Percentiles rank a stretch among this genome's conserved stretches.
These are phyloP conservation scores for Bombyx mandarina DNA, from an alignment of 1,140 invertebrate genomes.

Conservation along the genomic window DNA sequence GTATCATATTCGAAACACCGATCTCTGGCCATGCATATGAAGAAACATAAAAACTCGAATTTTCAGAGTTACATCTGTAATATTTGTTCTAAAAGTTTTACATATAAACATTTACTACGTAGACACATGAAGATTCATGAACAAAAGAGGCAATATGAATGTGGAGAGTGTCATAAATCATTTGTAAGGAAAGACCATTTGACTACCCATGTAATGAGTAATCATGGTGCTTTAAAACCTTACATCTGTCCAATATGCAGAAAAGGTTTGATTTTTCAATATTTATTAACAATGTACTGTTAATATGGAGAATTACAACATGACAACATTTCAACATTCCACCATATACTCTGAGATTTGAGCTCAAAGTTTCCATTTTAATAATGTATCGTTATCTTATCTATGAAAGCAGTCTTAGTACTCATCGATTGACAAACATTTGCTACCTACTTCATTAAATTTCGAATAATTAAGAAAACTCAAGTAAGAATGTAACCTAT, in stretches of 20 bases:
- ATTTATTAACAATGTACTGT: constrained; percentile 3
- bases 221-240: constrained; percentile 72
- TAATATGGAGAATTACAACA: too few species aligned
- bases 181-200: constrained; percentile 73
- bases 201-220: constrained; percentile 67
- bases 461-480: too few species aligned
- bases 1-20: constrained; percentile 35
- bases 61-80: constrained; percentile 31
- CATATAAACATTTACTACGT: constrained; percentile 43
- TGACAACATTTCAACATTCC: too few species aligned
- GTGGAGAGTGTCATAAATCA: constrained; percentile 63
- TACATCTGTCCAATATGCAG: constrained; percentile 73
- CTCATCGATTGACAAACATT: too few species aligned
- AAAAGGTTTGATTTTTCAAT: constrained; percentile 59
- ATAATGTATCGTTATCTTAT: too few species aligned
- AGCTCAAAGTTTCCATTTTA: too few species aligned
- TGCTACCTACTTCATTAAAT: too few species aligned
- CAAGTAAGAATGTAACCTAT: too few species aligned
- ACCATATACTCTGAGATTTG: neutral
- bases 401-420: too few species aligned
- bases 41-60: constrained; percentile 24
- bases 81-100: constrained; percentile 47
- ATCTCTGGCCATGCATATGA: constrained; percentile 30
- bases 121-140: constrained; percentile 57
- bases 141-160: constrained; percentile 39